Percentiles rank a stretch among this genome's conserved stretches.
Conservation (phyloP, 1,140 invertebrate species). For the Drosophila chauvacae region DNA sequence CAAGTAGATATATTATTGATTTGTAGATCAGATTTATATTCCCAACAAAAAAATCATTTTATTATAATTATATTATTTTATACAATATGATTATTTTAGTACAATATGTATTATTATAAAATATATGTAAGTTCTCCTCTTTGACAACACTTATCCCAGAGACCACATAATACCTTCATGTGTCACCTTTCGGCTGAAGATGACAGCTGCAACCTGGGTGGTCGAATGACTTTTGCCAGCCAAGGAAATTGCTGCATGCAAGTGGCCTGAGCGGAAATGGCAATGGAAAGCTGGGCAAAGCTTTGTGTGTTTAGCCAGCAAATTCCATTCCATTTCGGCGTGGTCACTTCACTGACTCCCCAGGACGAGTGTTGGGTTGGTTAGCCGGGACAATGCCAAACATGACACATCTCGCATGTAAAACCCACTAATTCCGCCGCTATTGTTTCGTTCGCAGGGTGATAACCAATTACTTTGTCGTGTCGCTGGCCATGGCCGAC, state of each 20-base stretch:
- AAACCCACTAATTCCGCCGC: slow-evolving; percentile 9
- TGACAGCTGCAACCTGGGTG: slow-evolving; percentile 59
- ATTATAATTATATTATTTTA: too few species aligned
- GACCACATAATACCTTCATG: not conserved
- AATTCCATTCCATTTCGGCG: not conserved
- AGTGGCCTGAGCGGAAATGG: slow-evolving; percentile 49
- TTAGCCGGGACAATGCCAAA: slow-evolving; percentile 7
- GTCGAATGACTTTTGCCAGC: slow-evolving; percentile 64
- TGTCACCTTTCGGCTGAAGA: slow-evolving; percentile 22
- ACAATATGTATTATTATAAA: not conserved
- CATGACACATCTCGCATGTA: slow-evolving; percentile 6
- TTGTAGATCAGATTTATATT: not conserved
- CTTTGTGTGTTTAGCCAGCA: slow-evolving; percentile 13
- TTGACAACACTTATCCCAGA: not conserved
- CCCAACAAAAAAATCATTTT: not conserved
- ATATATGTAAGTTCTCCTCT: not conserved
- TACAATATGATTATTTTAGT: not conserved
- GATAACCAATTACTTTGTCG: slow-evolving; percentile 98
- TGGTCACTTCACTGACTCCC: slow-evolving; percentile 1
- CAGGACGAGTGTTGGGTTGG: not conserved
- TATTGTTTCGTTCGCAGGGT: slow-evolving; percentile 86
- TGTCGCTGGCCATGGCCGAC: slow-evolving; percentile 96
- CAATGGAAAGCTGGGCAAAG: slow-evolving; percentile 34
- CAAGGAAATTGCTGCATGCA: slow-evolving; percentile 59
- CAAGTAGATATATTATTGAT: not conserved